Evolutionary conservation across 2,888 invertebrate genomes (phyloP).

Genomic region (Colletes collaris): DNA sequence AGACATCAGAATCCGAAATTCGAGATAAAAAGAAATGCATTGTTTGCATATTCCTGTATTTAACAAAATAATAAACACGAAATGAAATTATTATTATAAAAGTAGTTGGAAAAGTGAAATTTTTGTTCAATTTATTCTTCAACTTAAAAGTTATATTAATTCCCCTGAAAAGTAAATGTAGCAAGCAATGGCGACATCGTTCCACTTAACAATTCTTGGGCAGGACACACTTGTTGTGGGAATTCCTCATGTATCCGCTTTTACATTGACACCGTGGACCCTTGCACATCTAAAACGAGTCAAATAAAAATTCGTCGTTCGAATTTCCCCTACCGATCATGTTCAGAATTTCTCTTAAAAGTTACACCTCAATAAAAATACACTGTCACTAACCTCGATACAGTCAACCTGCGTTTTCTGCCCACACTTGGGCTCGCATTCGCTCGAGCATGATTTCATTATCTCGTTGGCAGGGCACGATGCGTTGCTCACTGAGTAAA

Average conservation of each 20-base stretch:
- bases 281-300: slow-evolving; percentile 24
- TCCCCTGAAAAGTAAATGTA: no score
- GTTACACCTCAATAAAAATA: no score
- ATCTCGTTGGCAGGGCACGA: background rate
- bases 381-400: background rate
- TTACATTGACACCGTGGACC: slow-evolving; percentile 15
- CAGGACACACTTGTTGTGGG: slow-evolving; percentile 3
- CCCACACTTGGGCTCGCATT: background rate
- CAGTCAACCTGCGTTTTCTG: fast-evolving
- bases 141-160: background rate
- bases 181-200: background rate
- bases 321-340: background rate
- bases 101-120: no score
- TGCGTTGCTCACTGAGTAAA: background rate
- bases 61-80: no score
- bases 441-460: background rate
- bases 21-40: no score
- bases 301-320: slow-evolving; percentile 1
- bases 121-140: background rate
- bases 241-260: slow-evolving; percentile 9
- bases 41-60: no score
- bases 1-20: no score
- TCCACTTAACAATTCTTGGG: background rate
- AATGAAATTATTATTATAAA: no score
- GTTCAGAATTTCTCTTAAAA: no score